Conservation (phyloP, 2,113 vertebrate species). For the Thunnus maccoyii region DNA sequence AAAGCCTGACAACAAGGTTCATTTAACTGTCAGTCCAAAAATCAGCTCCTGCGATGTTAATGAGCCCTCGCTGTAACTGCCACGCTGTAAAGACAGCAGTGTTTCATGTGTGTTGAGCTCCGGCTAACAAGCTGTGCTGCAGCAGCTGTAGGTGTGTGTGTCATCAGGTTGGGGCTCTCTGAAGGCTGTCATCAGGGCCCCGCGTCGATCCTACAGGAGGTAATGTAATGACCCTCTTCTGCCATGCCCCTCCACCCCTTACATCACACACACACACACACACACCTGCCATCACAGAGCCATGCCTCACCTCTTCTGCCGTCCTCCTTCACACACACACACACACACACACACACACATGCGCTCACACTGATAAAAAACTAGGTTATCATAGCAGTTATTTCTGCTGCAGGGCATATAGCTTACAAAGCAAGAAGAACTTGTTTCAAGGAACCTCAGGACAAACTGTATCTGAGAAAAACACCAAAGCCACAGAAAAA, state of each 20-base stretch:
- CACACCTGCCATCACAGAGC: constrained; percentile 19
- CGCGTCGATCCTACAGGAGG: constrained; percentile 14
- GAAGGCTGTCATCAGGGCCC: constrained; percentile 32
- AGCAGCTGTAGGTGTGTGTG: constrained; percentile 34
- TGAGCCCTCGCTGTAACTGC: constrained; percentile 30
- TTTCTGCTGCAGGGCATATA: constrained; percentile 58
- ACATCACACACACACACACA: constrained; percentile 16
- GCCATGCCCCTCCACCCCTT: constrained; percentile 23
- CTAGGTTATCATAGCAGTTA: constrained; percentile 67
- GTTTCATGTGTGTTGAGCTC: constrained; percentile 39
- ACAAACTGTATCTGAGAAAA: constrained; percentile 34
- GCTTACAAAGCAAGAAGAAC: constrained; percentile 68
- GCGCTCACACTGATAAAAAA: constrained; percentile 52
- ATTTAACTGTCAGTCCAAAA: constrained; percentile 1
- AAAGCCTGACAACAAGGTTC: background rate
- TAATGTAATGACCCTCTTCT: constrained; percentile 41
- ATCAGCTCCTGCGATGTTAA: constrained; percentile 23
- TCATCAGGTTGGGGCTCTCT: constrained; percentile 12
- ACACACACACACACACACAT: constrained; percentile 9
- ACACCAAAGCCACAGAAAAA: constrained; percentile 9
- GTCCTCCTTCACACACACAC: background rate
- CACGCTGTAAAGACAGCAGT: constrained; percentile 33
- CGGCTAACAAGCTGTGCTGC: constrained; percentile 43
- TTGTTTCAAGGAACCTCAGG: constrained; percentile 49
- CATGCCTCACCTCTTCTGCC: constrained; percentile 2